Evolutionary conservation across 2,113 vertebrate genomes (phyloP).

Genomic region (Isichthys henryi): DNA sequence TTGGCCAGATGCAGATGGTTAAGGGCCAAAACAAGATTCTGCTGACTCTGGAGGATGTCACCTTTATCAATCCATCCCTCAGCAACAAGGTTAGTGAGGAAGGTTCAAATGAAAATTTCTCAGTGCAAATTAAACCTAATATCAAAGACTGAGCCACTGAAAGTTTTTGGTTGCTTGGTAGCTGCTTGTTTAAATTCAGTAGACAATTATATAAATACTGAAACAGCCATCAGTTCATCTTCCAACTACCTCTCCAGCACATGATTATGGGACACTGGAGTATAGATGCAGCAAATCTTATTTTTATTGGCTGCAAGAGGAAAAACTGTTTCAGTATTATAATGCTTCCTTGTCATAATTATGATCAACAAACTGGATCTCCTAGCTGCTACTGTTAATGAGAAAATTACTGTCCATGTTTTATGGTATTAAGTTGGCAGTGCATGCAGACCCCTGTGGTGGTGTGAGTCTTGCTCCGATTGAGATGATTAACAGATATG

Average conservation of each 20-base stretch:
- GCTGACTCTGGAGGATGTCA: constrained; percentile 45
- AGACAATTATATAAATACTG: background rate
- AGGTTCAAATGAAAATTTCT: background rate
- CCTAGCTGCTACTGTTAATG: background rate
- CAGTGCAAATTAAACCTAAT: background rate
- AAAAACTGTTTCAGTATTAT: background rate
- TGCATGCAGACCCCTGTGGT: background rate
- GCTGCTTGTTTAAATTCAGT: background rate
- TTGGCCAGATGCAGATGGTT: constrained; percentile 38
- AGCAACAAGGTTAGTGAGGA: constrained; percentile 40
- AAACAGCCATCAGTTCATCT: background rate
- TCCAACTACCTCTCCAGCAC: background rate
- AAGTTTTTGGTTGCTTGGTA: background rate
- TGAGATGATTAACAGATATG: background rate
- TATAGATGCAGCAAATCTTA: background rate
- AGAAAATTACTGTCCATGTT: background rate
- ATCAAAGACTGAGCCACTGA: background rate
- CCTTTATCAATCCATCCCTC: constrained; percentile 48
- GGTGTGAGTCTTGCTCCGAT: background rate
- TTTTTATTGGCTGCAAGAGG: background rate
- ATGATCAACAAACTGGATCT: background rate
- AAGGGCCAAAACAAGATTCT: constrained; percentile 46
- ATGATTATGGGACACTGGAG: background rate
- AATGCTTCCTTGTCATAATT: background rate
- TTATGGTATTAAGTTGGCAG: background rate